Percentiles rank a stretch among this genome's conserved stretches.
phyloP scores from a whole-genome alignment of 1,140 invertebrate genomes.

The Phocides pigmalion region DNA sequence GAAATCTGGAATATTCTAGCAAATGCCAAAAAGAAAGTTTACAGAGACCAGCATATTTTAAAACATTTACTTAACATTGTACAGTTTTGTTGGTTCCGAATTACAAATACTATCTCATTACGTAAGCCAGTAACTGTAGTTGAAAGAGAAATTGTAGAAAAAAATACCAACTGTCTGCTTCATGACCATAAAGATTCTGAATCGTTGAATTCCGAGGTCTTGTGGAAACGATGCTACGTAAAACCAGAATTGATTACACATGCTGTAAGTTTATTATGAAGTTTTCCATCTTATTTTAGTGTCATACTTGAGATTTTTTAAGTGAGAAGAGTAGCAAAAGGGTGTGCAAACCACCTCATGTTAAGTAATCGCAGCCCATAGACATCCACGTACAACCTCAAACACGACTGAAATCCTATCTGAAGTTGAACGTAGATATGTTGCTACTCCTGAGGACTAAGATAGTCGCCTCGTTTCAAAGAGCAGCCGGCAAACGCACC shows the following conservation, averaged over 20 bases:
- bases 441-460: no score
- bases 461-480: no score
- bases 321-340: no score
- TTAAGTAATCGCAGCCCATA: no score
- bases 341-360: no score
- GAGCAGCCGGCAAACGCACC: no score
- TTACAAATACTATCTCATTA: neutral
- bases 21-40: conserved; percentile 50
- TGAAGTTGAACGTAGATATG: no score
- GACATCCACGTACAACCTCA: no score
- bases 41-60: conserved; percentile 46
- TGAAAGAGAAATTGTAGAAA: conserved; percentile 55
- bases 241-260: conserved; percentile 55
- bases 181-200: conserved; percentile 42
- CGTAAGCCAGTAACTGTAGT: conserved; percentile 38
- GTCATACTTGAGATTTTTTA: no score
- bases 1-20: conserved; percentile 72
- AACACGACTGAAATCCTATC: no score
- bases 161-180: conserved; percentile 42
- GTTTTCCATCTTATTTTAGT: no score
- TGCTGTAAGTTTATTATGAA: conserved; percentile 41
- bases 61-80: conserved; percentile 61
- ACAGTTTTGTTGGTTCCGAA: conserved; percentile 40
- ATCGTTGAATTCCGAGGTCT: conserved; percentile 31
- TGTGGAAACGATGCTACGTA: conserved; percentile 50